These are phyloP conservation scores for Siniperca knerii DNA, from an alignment of 2,113 vertebrate genomes.

Conservation along the genomic window DNA sequence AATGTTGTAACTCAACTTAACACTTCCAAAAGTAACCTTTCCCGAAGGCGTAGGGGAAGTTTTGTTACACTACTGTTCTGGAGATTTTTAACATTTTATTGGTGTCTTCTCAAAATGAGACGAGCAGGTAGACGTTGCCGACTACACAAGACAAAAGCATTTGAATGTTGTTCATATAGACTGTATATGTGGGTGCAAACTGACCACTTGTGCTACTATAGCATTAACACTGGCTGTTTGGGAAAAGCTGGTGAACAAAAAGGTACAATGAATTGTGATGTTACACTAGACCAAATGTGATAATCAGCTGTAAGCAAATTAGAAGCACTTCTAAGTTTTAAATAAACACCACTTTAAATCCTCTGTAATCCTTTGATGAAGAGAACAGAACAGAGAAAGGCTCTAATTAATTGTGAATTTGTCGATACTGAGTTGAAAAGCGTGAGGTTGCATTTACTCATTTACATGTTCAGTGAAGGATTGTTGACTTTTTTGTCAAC, in stretches of 20 bases:
- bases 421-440: constrained; percentile 60
- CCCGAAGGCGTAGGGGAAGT: too few species aligned
- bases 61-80: background rate
- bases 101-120: background rate
- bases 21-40: background rate
- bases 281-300: background rate
- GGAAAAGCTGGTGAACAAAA: background rate
- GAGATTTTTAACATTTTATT: background rate
- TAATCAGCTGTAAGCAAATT: background rate
- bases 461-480: constrained; percentile 65
- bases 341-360: constrained; percentile 32
- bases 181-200: background rate
- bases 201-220: background rate
- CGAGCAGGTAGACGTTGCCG: background rate
- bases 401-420: constrained; percentile 69
- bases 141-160: background rate
- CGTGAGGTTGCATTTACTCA: constrained; percentile 61
- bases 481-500: constrained; percentile 70
- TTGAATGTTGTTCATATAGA: background rate
- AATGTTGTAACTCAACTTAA: background rate
- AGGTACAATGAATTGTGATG: background rate
- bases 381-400: constrained; percentile 18
- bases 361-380: constrained; percentile 34
- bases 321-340: constrained; percentile 18
- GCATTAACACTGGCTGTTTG: background rate